A percentile compares a stretch with the other conserved stretches of the same genome.
Conservation (phyloP, 1,140 invertebrate genomes). For the Sitophilus oryzae region DNA sequence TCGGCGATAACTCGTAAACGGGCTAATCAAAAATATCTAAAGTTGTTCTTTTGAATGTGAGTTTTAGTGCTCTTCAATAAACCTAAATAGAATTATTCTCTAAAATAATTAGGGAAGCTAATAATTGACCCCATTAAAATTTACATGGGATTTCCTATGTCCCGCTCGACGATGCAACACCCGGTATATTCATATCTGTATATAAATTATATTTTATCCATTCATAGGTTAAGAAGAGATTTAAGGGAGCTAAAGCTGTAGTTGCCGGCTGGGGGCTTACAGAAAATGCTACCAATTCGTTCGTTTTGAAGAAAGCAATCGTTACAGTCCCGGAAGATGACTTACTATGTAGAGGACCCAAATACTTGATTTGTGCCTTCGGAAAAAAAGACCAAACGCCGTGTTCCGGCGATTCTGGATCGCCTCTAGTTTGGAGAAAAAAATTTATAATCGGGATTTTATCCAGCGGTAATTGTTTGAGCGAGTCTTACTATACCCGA, state of each 20-base stretch:
- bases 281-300: not conserved
- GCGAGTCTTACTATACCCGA: not conserved
- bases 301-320: not conserved
- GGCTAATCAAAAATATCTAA: too few relatives aligned
- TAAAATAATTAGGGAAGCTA: too few relatives aligned
- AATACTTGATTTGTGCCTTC: not conserved
- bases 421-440: not conserved
- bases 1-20: too few relatives aligned
- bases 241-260: not conserved
- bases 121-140: too few relatives aligned
- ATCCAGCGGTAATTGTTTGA: not conserved
- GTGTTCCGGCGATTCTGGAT: slow-evolving; percentile 1
- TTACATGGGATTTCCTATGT: too few relatives aligned
- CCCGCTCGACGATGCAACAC: too few relatives aligned
- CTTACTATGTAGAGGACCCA: not conserved
- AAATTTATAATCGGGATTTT: not conserved
- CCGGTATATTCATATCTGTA: not conserved
- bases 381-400: not conserved
- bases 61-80: too few relatives aligned
- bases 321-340: not conserved
- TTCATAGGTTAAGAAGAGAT: not conserved
- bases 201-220: not conserved
- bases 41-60: too few relatives aligned
- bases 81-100: too few relatives aligned
- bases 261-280: not conserved